Evolutionary conservation across 2,797 vertebrate species (phyloP).

Genomic region (Smutsia gigantea): DNA sequence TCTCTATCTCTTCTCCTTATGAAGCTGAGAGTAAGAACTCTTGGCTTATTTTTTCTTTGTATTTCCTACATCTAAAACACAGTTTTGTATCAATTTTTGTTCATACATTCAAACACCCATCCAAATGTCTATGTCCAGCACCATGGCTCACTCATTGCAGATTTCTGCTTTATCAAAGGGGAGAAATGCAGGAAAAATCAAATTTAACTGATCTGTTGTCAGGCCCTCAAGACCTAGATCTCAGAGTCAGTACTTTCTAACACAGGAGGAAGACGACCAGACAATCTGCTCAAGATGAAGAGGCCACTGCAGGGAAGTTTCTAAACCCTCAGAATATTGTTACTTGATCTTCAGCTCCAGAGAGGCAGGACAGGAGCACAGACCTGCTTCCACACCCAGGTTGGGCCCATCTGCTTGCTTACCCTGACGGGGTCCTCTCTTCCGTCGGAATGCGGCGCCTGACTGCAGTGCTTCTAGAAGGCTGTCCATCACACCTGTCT

Average conservation of each 20-base stretch:
- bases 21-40: neutral
- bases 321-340: neutral
- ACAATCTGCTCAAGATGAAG: neutral
- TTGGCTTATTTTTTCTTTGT: neutral
- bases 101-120: neutral
- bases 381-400: neutral
- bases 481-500: conserved; percentile 91
- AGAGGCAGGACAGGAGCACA: neutral
- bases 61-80: neutral
- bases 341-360: neutral
- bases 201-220: neutral
- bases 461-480: conserved; percentile 91
- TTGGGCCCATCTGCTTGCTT: conserved; percentile 47
- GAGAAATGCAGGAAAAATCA: neutral
- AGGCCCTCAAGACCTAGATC: neutral
- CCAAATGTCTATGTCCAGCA: neutral
- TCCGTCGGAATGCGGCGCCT: conserved; percentile 89
- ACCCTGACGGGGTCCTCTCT: conserved; percentile 91
- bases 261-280: neutral
- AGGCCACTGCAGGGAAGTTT: neutral
- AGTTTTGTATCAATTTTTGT: conserved; percentile 25
- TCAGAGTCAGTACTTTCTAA: neutral
- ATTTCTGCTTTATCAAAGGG: neutral
- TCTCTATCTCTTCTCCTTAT: neutral
- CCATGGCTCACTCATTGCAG: neutral